These are phyloP conservation scores for Apocrypta bakeri DNA, from an alignment of 1,140 invertebrate genomes.

Conservation along the genomic window DNA sequence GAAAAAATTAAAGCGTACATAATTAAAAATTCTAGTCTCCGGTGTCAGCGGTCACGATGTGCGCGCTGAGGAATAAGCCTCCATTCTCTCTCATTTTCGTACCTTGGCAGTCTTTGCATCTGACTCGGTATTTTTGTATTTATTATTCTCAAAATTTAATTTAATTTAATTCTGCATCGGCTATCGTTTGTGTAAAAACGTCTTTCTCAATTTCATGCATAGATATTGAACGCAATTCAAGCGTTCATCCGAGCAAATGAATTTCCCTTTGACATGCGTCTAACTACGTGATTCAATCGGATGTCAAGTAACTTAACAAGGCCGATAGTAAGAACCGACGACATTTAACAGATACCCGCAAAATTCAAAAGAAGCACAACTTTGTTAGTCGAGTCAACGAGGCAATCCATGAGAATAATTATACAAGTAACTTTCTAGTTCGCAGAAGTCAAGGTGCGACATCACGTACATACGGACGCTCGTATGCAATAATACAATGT, in stretches of 20 bases:
- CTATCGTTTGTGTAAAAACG: too few relatives aligned
- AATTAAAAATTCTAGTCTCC: too few relatives aligned
- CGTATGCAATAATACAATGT: constrained; percentile 54
- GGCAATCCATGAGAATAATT: constrained; percentile 24
- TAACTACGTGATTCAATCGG: not conserved
- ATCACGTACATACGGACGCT: constrained; percentile 22
- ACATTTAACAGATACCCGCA: not conserved
- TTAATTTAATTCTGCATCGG: too few relatives aligned
- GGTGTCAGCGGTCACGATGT: too few relatives aligned
- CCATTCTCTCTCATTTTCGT: not conserved
- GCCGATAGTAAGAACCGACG: not conserved
- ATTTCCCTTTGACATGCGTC: too few relatives aligned
- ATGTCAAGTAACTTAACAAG: not conserved
- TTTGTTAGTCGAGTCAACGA: constrained; percentile 50
- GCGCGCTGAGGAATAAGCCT: too few relatives aligned
- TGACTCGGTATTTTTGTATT: not conserved
- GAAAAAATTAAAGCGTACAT: too few relatives aligned
- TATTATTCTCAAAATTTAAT: not conserved
- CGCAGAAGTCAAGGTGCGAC: constrained; percentile 49
- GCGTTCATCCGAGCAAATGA: too few relatives aligned
- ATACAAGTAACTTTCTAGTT: not conserved
- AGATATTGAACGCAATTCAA: too few relatives aligned
- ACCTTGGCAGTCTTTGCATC: not conserved
- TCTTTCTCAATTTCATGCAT: too few relatives aligned
- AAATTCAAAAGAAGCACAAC: not conserved